Conservation (phyloP, 2,797 vertebrate species). For the Moxostoma hubbsi region DNA sequence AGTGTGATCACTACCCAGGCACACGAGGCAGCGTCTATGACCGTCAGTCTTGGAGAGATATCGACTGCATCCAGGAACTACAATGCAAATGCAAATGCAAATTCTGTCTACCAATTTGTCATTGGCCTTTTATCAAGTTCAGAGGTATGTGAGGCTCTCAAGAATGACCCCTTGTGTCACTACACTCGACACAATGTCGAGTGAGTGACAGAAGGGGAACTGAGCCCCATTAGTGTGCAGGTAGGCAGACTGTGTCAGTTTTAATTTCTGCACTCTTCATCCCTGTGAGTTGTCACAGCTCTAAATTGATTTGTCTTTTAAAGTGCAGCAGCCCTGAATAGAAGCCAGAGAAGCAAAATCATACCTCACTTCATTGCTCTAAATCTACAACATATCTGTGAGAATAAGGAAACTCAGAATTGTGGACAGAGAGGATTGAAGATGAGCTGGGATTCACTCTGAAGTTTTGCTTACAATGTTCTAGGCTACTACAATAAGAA, state of each 20-base stretch:
- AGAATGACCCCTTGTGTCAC: no score
- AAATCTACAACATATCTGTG: slow-evolving; percentile 36
- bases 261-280: slow-evolving; percentile 24
- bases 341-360: slow-evolving; percentile 21
- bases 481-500: no score
- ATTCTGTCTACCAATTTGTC: no score
- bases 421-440: neutral
- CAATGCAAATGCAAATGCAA: no score
- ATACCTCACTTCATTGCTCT: slow-evolving; percentile 19
- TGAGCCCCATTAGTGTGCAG: slow-evolving; percentile 35
- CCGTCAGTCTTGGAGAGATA: no score
- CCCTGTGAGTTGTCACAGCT: slow-evolving; percentile 4
- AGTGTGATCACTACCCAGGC: no score
- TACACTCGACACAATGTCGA: no score
- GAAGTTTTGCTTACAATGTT: neutral
- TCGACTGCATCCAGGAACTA: no score
- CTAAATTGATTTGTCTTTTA: slow-evolving; percentile 26
- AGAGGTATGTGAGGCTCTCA: no score
- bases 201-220: no score
- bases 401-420: slow-evolving; percentile 12
- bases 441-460: neutral
- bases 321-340: neutral
- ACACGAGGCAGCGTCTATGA: no score
- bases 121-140: no score
- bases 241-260: slow-evolving; percentile 35